Percentiles rank a stretch among this genome's conserved stretches.
These are phyloP conservation scores for Indicator maculatus DNA, from an alignment of 2,113 vertebrate genomes.

Conservation along the genomic window DNA sequence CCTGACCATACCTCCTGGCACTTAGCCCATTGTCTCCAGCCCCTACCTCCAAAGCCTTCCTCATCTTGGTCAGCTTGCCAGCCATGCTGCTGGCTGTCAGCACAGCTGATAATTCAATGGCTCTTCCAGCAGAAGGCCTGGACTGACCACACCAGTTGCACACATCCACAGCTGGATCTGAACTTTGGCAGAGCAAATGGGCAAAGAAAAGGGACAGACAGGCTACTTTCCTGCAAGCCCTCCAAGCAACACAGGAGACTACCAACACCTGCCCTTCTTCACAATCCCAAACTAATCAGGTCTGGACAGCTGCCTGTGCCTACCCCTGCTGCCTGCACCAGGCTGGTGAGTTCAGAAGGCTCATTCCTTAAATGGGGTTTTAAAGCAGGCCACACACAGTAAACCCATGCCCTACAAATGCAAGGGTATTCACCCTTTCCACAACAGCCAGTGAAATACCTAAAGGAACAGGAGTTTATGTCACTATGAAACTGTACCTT, in stretches of 20 bases:
- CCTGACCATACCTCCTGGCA: not conserved
- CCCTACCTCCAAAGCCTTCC: not conserved
- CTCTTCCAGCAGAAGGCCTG: not conserved
- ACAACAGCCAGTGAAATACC: not conserved
- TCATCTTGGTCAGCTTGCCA: not conserved
- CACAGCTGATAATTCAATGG: not conserved
- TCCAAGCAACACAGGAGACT: not conserved
- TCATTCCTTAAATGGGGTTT: not conserved
- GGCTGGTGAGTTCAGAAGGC: not conserved
- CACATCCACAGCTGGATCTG: not conserved
- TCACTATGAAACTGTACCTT: not conserved
- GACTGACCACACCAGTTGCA: not conserved
- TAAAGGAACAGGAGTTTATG: not conserved
- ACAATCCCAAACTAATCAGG: not conserved
- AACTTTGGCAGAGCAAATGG: not conserved
- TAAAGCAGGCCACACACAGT: not conserved
- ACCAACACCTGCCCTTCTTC: not conserved
- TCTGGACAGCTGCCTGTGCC: not conserved
- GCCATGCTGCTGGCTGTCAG: not conserved
- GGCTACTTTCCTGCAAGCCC: not conserved
- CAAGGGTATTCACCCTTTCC: not conserved
- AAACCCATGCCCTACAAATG: not conserved
- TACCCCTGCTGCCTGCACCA: not conserved
- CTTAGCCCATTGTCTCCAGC: not conserved
- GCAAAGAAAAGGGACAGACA: not conserved